Evolutionary conservation across 2,113 vertebrate genomes (phyloP), one percentile per base, ranked within the genome.

Genomic region (Psilopogon haemacephalus): DNA sequence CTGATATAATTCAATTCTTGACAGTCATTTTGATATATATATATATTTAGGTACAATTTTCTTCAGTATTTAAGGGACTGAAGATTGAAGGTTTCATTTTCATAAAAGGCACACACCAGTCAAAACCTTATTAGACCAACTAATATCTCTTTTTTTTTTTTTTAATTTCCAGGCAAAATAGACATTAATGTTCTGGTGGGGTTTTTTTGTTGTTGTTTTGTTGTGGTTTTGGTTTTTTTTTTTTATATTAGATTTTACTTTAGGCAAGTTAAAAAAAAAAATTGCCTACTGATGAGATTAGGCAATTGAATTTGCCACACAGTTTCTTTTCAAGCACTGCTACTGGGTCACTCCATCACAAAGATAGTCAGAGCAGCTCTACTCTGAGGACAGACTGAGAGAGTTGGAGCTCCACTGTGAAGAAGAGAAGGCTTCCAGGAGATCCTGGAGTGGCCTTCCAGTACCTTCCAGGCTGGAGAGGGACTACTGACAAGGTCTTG

Each of bases 251-350:
- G 24, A 76, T 83, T 90, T 88, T 65, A 54, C 21, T 67, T 89
- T 23, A 68, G 13, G 56, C 33, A 78, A 63, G 32, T 69, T 17
- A 83, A 88, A 93, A 86, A 56, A 86, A 88, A 92, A 83, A 63
- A 38, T 7, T 33, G 7, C 56, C 52, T 78, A n/a, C 74, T 84
- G 64, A 63, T 28, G 76, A 76, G 26, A 19, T 38, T 65, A 46
- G 54, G 2, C 38, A 79, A 79, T 30, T 62, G 44, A 76, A 87
- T 62, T 52, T 0, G 0, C 64, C 40, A 74, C 1, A 3, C 6
- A 52, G 19, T 24, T 11, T 50, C 12, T 82, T 27, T 73, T 23
- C 12, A 63, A 76, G 40, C 59, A 60, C 9, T 0, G 0, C 21
- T 54, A 50, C 50, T 73, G 48, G 28, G 72, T 23, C 3, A 8